phyloP scores from a whole-genome alignment of 2,888 invertebrate genomes.

The Coleophora deauratella region DNA sequence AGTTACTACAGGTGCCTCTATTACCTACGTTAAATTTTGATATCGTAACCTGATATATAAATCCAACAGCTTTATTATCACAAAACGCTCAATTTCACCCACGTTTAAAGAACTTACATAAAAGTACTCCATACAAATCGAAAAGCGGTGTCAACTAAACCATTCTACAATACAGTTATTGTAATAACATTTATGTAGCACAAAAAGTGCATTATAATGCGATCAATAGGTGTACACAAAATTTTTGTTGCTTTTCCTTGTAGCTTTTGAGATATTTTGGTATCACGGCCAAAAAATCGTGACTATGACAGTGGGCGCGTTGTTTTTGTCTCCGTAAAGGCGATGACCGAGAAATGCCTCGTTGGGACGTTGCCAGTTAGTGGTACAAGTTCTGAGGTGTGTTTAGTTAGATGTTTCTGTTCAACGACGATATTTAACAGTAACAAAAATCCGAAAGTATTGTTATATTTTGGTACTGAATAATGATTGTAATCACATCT shows the following conservation, averaged over 20 bases:
- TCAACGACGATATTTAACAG: too few species aligned
- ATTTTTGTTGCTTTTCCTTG: constrained; percentile 2
- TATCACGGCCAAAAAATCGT: constrained; percentile 51
- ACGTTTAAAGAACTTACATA: too few species aligned
- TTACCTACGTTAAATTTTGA: too few species aligned
- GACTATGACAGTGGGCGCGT: constrained; percentile 26
- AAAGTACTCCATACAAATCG: constrained; percentile 5
- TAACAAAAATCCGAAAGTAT: too few species aligned
- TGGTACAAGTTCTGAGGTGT: not conserved
- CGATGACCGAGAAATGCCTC: constrained; percentile 29
- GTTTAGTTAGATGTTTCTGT: too few species aligned
- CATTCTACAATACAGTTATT: constrained; percentile 10
- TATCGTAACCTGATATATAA: too few species aligned
- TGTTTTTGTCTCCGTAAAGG: constrained; percentile 31
- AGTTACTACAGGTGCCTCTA: too few species aligned
- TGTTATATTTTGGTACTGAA: too few species aligned
- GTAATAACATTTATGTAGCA: constrained; percentile 8
- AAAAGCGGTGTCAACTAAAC: constrained; percentile 4
- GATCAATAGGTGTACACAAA: constrained; percentile 2
- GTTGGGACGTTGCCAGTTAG: constrained; percentile 16
- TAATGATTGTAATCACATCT: too few species aligned
- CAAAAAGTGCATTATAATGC: constrained; percentile 1
- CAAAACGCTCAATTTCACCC: too few species aligned
- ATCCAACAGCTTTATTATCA: too few species aligned
- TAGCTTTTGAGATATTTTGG: constrained; percentile 11